phyloP scores from a whole-genome alignment of 2,888 invertebrate genomes.

The Steromphala cineraria region DNA sequence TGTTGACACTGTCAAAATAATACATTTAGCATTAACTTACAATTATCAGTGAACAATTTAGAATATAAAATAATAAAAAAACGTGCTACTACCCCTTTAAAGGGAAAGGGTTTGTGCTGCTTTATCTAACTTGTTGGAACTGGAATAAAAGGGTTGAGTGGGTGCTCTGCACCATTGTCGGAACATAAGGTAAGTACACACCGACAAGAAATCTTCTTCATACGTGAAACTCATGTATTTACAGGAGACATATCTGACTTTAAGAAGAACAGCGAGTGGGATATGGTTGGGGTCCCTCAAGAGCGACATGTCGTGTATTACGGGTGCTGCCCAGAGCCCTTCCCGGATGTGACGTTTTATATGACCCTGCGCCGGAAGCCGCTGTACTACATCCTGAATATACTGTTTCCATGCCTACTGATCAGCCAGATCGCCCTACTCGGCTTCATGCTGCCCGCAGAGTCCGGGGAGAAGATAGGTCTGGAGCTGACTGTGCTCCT shows the following conservation, averaged over 20 bases:
- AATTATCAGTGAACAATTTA: no score
- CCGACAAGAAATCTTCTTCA: no score
- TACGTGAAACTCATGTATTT: no score
- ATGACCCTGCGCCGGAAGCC: slow-evolving; percentile 47
- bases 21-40: no score
- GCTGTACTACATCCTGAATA: slow-evolving; percentile 58
- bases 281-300: slow-evolving; percentile 44
- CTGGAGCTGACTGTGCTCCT: slow-evolving; percentile 69
- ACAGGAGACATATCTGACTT: slow-evolving; percentile 42
- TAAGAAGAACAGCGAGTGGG: slow-evolving; percentile 60
- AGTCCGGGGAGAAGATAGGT: slow-evolving; percentile 66
- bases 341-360: slow-evolving; percentile 61
- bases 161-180: no score
- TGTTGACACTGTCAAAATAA: no score
- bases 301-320: slow-evolving; percentile 42
- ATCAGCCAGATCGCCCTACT: slow-evolving; percentile 48
- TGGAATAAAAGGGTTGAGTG: no score
- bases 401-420: slow-evolving; percentile 62
- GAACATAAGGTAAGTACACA: no score
- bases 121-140: no score
- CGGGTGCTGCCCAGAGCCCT: slow-evolving; percentile 56
- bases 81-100: no score
- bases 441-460: slow-evolving; percentile 61
- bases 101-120: no score
- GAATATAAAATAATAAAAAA: no score